Conservation (phyloP, 92 coral and sea anemone species). For the Actinernus sp. region DNA sequence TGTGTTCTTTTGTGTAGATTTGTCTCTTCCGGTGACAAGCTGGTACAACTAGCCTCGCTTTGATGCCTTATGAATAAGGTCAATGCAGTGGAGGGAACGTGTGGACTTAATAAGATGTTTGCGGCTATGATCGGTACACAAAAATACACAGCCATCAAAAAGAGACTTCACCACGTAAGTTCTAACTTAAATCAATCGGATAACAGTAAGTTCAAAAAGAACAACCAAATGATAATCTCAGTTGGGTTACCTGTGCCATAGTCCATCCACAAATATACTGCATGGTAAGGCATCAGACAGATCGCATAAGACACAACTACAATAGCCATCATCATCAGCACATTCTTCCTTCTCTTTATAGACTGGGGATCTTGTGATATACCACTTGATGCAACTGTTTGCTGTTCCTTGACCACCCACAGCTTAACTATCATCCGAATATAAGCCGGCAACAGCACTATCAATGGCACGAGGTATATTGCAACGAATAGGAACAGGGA, state of each 20-base stretch:
- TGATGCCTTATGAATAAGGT: no score
- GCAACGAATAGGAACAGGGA: slow-evolving; percentile 75
- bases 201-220: no score
- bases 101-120: no score
- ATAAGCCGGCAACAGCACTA: slow-evolving; percentile 85
- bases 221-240: no score
- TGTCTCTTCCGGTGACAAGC: no score
- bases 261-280: slow-evolving; percentile 69
- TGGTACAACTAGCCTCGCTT: no score
- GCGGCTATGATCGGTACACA: no score
- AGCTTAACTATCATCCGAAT: slow-evolving; percentile 79
- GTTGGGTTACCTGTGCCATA: slow-evolving; percentile 83
- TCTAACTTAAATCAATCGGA: no score
- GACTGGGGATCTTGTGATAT: slow-evolving; percentile 85
- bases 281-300: slow-evolving; percentile 87
- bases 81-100: no score
- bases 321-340: slow-evolving; percentile 92
- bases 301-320: slow-evolving; percentile 87
- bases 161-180: no score
- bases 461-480: slow-evolving; percentile 77
- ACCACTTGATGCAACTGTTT: slow-evolving; percentile 65
- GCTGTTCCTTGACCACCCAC: slow-evolving; percentile 60
- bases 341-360: slow-evolving; percentile 80
- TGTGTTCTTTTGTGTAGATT: no score
- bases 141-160: no score